Percentiles rank a stretch among this genome's conserved stretches.
Conservation (phyloP, 2,888 invertebrate genomes). For the Argyresthia goedartella region DNA sequence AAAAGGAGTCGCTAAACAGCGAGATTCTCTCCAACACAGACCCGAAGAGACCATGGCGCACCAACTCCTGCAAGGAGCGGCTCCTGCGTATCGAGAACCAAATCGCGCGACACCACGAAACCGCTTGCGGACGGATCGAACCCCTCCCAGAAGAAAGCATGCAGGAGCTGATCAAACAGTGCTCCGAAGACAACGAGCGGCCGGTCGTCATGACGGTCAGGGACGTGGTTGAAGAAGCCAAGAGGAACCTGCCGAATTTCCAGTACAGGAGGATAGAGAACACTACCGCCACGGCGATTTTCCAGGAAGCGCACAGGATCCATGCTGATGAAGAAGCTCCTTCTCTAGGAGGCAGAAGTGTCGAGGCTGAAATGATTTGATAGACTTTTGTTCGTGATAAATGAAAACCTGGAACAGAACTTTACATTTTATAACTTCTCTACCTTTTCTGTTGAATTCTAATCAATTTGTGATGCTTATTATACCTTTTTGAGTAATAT, state of each 20-base stretch:
- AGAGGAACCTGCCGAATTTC: conserved; percentile 45
- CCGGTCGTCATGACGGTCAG: conserved; percentile 25
- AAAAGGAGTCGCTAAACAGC: too few relatives aligned
- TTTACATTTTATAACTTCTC: too few relatives aligned
- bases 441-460: too few relatives aligned
- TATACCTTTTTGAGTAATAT: too few relatives aligned
- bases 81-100: conserved; percentile 46
- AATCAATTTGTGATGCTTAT: too few relatives aligned
- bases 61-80: conserved; percentile 45
- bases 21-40: conserved; percentile 18
- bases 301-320: conserved; percentile 29
- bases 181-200: conserved; percentile 22
- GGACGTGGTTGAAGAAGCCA: conserved; percentile 46
- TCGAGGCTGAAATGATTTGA: not conserved
- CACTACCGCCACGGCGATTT: conserved; percentile 43
- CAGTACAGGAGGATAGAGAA: conserved; percentile 45
- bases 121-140: conserved; percentile 25
- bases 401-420: too few relatives aligned
- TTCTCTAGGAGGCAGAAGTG: not conserved
- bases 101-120: conserved; percentile 43
- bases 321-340: not conserved
- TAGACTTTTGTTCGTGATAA: too few relatives aligned
- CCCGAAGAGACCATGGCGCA: conserved; percentile 53
- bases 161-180: conserved; percentile 35
- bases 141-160: conserved; percentile 39